Percentiles rank a stretch among this genome's conserved stretches.
phyloP scores from a whole-genome alignment of 2,797 vertebrate genomes.

The Eurystomus glaucurus region DNA sequence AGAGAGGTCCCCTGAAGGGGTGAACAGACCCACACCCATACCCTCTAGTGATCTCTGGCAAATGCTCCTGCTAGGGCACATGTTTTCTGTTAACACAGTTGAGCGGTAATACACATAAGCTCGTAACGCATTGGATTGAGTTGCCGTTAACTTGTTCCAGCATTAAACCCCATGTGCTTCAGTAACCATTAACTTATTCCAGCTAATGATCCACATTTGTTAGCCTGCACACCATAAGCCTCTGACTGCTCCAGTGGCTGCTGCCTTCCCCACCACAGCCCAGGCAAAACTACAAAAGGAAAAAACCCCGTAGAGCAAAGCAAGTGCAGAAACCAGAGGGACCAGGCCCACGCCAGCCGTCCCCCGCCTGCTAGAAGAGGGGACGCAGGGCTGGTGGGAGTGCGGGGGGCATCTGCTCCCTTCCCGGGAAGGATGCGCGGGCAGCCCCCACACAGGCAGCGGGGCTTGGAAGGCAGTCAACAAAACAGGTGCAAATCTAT shows the following conservation, averaged over 20 bases:
- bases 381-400: neutral
- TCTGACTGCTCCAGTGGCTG: neutral
- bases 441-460: neutral
- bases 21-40: neutral
- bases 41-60: neutral
- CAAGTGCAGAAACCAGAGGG: neutral
- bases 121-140: neutral
- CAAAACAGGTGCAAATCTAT: neutral
- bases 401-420: neutral
- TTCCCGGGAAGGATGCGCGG: accelerated
- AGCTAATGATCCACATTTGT: constrained; percentile 35
- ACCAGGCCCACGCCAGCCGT: neutral
- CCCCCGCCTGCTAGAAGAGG: neutral
- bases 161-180: constrained; percentile 32
- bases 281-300: neutral
- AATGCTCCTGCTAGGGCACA: neutral
- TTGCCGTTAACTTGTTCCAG: constrained; percentile 40
- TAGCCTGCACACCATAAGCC: neutral
- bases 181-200: constrained; percentile 51
- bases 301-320: accelerated
- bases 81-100: constrained; percentile 28
- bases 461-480: neutral
- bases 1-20: neutral
- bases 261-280: neutral
- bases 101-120: neutral